Base-by-base conservation (phyloP, 2,113 vertebrate genomes). In the Psittacara wagleri region DNA sequence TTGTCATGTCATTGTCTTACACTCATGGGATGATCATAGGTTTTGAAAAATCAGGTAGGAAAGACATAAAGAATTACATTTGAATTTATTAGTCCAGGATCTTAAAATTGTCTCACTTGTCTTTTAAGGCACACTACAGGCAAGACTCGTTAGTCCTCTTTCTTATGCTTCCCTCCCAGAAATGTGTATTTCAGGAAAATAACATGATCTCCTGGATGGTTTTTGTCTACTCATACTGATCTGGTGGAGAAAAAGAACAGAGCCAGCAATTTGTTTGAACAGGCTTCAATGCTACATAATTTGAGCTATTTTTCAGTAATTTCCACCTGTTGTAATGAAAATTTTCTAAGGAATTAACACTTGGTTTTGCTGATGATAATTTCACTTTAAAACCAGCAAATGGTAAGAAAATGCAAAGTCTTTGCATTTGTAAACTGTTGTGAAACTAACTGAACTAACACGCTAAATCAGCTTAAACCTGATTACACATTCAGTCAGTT, bases 61-160 rank as follows among this genome's bases (percentile, higher is more conserved):
- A 25, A 46, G 70, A 43, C 6, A 54, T 48, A 43, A 69, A 62
- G 46, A 22, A 76, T 80, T 51, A 67, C 28, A 52, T 19, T 27
- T 64, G 74, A 91, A 68, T 52, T 88, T 4, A 25, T 61, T 69
- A 69, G 18, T 37, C 6, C 49, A 54, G 44, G 43, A 78, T 67
- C 55, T 78, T 89, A 49, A 81, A 52, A 82, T 39, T 68, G n/a
- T 37, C 37, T 73, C n/a, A 10, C 9, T 66, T 77, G 43, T 66
- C 41, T 46, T 62, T 86, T 73, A 81, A 62, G 0, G 0, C 35
- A 37, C 4, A 43, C 8, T 18, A 16, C 4, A 3, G 54, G 46
- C 75, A 83, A 33, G 15, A 64, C 9, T 46, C 6, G 2, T 51
- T 41, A 59, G 29, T 63, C 35, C 12, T 68, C 14, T 80, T 66